Evolutionary conservation across 1,140 invertebrate genomes (phyloP).

Genomic region (Pseudobourletiella spinata): DNA sequence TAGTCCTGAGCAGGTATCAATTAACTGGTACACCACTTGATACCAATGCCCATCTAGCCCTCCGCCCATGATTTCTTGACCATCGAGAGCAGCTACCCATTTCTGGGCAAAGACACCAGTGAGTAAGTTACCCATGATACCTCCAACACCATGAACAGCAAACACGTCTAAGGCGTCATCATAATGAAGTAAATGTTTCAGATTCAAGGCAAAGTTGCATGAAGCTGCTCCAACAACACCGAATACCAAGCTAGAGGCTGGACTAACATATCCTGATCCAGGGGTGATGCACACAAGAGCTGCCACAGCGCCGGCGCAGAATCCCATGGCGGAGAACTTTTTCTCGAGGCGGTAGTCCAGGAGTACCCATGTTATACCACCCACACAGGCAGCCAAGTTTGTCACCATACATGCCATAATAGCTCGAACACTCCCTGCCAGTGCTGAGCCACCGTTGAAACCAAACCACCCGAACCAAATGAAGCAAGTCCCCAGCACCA

Average conservation of each 20-base stretch:
- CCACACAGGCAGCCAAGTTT: constrained; percentile 29
- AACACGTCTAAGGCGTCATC: constrained; percentile 36
- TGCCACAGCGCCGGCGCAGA: constrained; percentile 30
- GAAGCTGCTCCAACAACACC: constrained; percentile 30
- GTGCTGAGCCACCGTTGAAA: constrained; percentile 29
- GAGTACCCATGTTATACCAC: constrained; percentile 33
- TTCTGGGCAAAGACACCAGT: constrained; percentile 34
- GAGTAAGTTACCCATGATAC: constrained; percentile 31
- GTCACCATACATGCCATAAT: constrained; percentile 26
- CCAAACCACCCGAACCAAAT: constrained; percentile 35
- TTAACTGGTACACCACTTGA: constrained; percentile 29
- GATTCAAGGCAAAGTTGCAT: constrained; percentile 30
- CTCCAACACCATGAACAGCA: constrained; percentile 34
- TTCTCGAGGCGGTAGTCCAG: constrained; percentile 30
- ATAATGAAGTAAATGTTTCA: constrained; percentile 26
- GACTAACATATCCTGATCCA: constrained; percentile 23
- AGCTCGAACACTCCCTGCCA: constrained; percentile 10
- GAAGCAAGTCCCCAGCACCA: constrained; percentile 31
- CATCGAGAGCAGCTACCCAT: constrained; percentile 16
- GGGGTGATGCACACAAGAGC: constrained; percentile 34
- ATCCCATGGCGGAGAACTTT: constrained; percentile 31
- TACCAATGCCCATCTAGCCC: constrained; percentile 35
- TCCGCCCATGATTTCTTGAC: constrained; percentile 8
- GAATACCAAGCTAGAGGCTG: constrained; percentile 22
- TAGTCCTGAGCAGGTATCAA: constrained; percentile 25